Evolutionary conservation across 2,888 invertebrate genomes (phyloP).

Genomic region (Creontiades dilutus): DNA sequence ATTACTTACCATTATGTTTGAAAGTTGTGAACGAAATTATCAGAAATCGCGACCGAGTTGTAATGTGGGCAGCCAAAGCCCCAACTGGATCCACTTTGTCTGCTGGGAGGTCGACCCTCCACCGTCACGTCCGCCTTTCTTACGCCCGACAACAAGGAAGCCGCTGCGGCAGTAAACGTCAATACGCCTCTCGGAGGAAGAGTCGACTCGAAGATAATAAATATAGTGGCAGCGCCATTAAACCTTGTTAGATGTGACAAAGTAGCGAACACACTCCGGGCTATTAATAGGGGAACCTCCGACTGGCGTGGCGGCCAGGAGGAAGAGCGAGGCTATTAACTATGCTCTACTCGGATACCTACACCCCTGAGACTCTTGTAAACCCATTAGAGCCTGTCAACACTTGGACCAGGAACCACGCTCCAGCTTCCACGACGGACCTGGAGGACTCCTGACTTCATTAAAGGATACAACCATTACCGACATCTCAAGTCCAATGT

Average conservation of each 20-base stretch:
- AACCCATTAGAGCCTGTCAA: slow-evolving; percentile 57
- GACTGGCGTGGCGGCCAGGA: slow-evolving; percentile 44
- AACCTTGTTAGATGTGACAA: slow-evolving; percentile 67
- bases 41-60: too few species aligned
- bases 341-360: slow-evolving; percentile 37
- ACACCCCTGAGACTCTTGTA: slow-evolving; percentile 55
- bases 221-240: slow-evolving; percentile 61
- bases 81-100: neutral
- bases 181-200: slow-evolving; percentile 41
- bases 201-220: slow-evolving; percentile 49
- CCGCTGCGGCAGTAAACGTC: slow-evolving; percentile 48
- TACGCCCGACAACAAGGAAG: slow-evolving; percentile 31
- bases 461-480: too few species aligned
- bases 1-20: too few species aligned
- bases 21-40: too few species aligned
- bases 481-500: too few species aligned
- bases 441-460: neutral
- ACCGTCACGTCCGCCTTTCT: slow-evolving; percentile 12
- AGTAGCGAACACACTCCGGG: slow-evolving; percentile 53
- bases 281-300: slow-evolving; percentile 49
- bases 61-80: too few species aligned
- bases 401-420: slow-evolving; percentile 56
- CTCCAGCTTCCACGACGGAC: slow-evolving; percentile 38
- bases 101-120: slow-evolving; percentile 35
- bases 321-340: slow-evolving; percentile 49